Conservation (phyloP, 2,888 invertebrate species). For the Parnassius orleans region DNA sequence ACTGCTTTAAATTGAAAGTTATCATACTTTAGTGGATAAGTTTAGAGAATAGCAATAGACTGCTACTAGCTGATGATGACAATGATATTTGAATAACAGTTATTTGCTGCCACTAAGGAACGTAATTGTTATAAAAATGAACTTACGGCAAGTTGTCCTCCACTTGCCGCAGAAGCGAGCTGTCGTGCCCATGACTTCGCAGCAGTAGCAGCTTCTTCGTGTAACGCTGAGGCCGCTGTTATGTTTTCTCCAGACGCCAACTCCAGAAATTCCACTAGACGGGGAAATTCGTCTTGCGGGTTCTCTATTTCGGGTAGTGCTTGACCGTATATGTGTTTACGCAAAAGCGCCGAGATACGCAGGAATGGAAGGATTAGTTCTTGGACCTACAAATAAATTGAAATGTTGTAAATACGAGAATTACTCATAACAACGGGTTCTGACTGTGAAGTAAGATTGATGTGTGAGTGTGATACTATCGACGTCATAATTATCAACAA, state of each 20-base stretch:
- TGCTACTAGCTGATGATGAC: too few species aligned
- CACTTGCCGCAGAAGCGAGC: slow-evolving; percentile 52
- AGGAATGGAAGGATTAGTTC: slow-evolving; percentile 91
- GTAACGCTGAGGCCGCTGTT: slow-evolving; percentile 35
- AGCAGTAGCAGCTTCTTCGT: slow-evolving; percentile 32
- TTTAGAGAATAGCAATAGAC: too few species aligned
- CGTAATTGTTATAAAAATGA: not conserved
- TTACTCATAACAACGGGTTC: too few species aligned
- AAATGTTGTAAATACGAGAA: not conserved
- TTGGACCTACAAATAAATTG: slow-evolving; percentile 81
- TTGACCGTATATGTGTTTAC: slow-evolving; percentile 90
- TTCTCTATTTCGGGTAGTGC: slow-evolving; percentile 85
- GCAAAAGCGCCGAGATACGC: slow-evolving; percentile 89
- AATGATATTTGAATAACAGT: too few species aligned
- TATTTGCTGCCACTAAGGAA: too few species aligned
- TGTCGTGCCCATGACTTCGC: slow-evolving; percentile 55
- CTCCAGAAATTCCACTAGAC: slow-evolving; percentile 89
- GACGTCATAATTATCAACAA: too few species aligned
- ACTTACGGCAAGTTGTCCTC: slow-evolving; percentile 61
- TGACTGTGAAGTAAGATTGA: too few species aligned
- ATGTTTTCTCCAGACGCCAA: slow-evolving; percentile 53
- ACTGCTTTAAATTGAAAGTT: too few species aligned
- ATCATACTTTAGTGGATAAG: too few species aligned
- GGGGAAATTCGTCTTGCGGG: slow-evolving; percentile 87
- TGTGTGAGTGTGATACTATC: too few species aligned